Evolutionary conservation across 2,888 invertebrate genomes (phyloP).

Genomic region (Helleia helle): DNA sequence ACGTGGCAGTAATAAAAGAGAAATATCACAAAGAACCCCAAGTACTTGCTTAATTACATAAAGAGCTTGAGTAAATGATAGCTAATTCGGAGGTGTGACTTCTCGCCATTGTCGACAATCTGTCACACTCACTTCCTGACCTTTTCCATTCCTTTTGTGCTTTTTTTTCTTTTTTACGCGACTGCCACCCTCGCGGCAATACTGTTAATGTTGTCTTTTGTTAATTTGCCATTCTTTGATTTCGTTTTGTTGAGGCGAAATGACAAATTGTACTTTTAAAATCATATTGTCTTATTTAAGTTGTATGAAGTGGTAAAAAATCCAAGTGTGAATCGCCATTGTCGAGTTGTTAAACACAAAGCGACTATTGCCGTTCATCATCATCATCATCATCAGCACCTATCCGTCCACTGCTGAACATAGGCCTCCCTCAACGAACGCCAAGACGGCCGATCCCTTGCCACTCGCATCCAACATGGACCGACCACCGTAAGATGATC

Average conservation of each 20-base stretch:
- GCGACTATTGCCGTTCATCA: no score
- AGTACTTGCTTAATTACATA: conserved; percentile 67
- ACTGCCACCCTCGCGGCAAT: conserved; percentile 73
- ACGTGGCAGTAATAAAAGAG: background rate
- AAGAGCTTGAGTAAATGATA: conserved; percentile 73
- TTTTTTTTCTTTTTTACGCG: conserved; percentile 55
- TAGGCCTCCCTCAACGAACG: no score
- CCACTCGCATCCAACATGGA: no score
- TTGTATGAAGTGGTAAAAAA: no score
- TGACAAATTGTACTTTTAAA: no score
- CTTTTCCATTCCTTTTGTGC: conserved; percentile 63
- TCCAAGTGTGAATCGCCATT: no score
- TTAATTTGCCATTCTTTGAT: conserved; percentile 10
- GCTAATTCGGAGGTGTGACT: conserved; percentile 72
- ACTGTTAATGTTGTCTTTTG: conserved; percentile 43
- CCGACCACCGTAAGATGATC: no score
- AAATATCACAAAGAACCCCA: conserved; percentile 19
- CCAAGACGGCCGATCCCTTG: no score
- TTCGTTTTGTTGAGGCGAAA: background rate
- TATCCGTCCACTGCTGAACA: no score
- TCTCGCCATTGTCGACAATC: conserved; percentile 68
- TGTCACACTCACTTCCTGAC: conserved; percentile 70
- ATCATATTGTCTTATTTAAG: no score
- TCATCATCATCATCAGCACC: no score
- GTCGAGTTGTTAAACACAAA: no score